Conservation (phyloP, 2,113 vertebrate species). For the Sigmodon hispidus region DNA sequence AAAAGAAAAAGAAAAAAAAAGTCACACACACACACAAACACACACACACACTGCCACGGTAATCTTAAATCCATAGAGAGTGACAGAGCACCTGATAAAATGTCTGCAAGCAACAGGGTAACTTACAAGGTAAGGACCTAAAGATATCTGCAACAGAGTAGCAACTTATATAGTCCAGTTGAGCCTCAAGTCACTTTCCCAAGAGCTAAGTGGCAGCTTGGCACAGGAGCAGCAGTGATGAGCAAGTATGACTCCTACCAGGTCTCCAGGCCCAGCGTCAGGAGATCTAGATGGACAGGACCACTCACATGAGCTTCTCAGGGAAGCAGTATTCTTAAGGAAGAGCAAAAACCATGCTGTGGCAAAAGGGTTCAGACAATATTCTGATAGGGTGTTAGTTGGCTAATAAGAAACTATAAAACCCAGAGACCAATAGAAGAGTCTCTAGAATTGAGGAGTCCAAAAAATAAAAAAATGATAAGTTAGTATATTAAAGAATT, state of each 20-base stretch:
- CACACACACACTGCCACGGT: background rate
- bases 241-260: background rate
- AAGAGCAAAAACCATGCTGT: background rate
- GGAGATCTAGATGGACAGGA: background rate
- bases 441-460: background rate
- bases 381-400: background rate
- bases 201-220: background rate
- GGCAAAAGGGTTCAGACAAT: background rate
- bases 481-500: constrained; percentile 14
- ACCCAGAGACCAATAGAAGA: background rate
- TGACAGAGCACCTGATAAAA: background rate
- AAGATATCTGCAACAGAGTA: background rate
- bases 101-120: background rate
- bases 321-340: background rate
- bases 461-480: background rate
- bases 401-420: background rate
- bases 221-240: background rate
- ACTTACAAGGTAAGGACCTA: background rate
- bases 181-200: background rate
- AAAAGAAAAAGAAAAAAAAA: too few species aligned
- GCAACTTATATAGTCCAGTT: background rate
- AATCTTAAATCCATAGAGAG: background rate
- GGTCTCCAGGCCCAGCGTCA: background rate
- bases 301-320: background rate
- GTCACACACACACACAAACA: background rate